These are phyloP conservation scores for Bagarius yarrelli DNA, from an alignment of 2,113 vertebrate genomes.

Conservation along the genomic window DNA sequence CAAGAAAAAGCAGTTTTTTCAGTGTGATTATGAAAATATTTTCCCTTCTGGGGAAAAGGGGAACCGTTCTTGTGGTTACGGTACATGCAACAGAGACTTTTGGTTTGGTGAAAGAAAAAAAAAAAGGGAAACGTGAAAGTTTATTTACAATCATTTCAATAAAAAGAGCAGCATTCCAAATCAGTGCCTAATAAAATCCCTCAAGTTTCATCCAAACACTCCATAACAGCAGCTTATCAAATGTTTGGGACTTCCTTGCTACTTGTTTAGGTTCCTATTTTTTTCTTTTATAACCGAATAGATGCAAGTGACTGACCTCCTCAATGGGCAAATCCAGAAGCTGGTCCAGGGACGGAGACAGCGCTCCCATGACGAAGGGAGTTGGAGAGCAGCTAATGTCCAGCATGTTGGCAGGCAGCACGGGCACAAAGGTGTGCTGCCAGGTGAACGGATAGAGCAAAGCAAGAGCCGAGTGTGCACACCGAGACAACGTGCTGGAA, in stretches of 20 bases:
- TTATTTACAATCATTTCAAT: background rate
- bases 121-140: background rate
- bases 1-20: background rate
- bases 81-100: background rate
- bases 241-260: background rate
- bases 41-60: too few relatives aligned
- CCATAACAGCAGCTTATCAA: background rate
- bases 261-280: background rate
- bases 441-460: slow-evolving; percentile 95
- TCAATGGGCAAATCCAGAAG: slow-evolving; percentile 92
- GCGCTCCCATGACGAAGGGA: slow-evolving; percentile 91
- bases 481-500: slow-evolving; percentile 86
- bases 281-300: background rate
- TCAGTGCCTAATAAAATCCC: background rate
- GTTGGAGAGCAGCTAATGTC: slow-evolving; percentile 97
- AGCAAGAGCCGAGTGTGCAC: slow-evolving; percentile 88
- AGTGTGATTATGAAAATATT: too few relatives aligned
- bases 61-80: too few relatives aligned
- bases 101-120: too few relatives aligned
- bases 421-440: slow-evolving; percentile 97
- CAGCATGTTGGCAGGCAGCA: slow-evolving; percentile 91
- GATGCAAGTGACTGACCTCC: slow-evolving; percentile 75
- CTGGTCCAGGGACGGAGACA: slow-evolving; percentile 84
- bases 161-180: background rate
- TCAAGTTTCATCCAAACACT: background rate